Evolutionary conservation across 2,888 invertebrate species (phyloP), one percentile per base, ranked within the genome.

Genomic region (Hypomecis atomaria): DNA sequence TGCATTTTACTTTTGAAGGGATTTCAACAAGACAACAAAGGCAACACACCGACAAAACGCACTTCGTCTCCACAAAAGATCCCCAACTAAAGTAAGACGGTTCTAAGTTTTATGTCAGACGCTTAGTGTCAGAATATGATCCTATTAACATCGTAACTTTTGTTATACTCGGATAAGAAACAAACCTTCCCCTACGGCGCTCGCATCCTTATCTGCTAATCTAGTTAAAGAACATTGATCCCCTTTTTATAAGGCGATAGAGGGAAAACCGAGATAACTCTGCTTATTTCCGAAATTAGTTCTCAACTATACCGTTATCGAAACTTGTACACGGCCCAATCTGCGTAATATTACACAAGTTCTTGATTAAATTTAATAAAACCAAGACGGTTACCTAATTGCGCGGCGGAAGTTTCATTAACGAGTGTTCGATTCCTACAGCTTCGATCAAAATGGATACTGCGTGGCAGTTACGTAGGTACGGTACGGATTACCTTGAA

Each of bases 321-420:
- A 87, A 92, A 92, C 91, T 92, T 90, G 88, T 88, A 88, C 88
- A 85, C 86, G 88, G 90, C 70, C 90, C 92, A 91, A 92, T 92
- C 91, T 90, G 91, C 87, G 90, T 89, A 88, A 90, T 91, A 92
- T 91, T 92, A 86, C 89, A 88, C 85, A 92, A 92, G 90, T 92
- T 92, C 90, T 90, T 92, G 91, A 92, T 92, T 92, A 92, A 92
- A 92, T 92, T 92, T 92, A 92, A 92, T 92, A 92, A 92, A 92
- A 92, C 89, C 88, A 89, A 91, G 92, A 90, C 84, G 88, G 86
- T 86, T 88, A 86, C 86, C 87, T 92, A 92, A 92, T 91, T 92
- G 91, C 88, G 87, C 83, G 77, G 79, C 42, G 65, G 79, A 89
- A 92, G 85, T 92, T 92, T 86, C 88, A 88, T 89, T 91, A 91